phyloP scores from a whole-genome alignment of 1,140 invertebrate species.

The Drosophila punjabiensis region DNA sequence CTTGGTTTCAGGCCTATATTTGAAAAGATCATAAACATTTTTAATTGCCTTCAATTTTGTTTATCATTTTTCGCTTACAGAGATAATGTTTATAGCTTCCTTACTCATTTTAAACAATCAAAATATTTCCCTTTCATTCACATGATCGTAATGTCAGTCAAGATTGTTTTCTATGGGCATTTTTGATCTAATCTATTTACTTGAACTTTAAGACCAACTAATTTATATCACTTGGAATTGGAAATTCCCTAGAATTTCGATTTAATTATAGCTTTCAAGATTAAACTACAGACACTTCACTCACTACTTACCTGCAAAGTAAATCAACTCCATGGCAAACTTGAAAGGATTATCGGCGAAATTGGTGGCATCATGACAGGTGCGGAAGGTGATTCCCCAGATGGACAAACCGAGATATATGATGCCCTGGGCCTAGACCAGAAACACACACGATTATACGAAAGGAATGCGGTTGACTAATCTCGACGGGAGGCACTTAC shows the following conservation, averaged over 20 bases:
- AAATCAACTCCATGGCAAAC: conserved; percentile 74
- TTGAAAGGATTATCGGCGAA: conserved; percentile 59
- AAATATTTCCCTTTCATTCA: not conserved
- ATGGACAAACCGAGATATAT: conserved; percentile 65
- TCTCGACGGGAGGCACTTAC: conserved; percentile 53
- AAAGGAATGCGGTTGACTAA: conserved; percentile 11
- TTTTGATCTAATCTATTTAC: not conserved
- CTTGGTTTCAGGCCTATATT: not conserved
- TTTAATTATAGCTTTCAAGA: conserved; percentile 7
- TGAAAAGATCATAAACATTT: too few species aligned
- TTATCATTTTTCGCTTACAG: not conserved
- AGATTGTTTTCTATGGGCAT: not conserved
- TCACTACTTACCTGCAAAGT: conserved; percentile 63
- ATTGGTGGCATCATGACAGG: conserved; percentile 49
- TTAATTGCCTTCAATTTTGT: not conserved
- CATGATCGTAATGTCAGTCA: not conserved
- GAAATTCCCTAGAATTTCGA: not conserved
- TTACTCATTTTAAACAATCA: conserved; percentile 2
- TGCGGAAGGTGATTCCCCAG: conserved; percentile 67
- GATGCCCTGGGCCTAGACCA: conserved; percentile 60
- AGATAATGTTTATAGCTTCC: conserved; percentile 6
- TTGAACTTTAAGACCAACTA: conserved; percentile 3
- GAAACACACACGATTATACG: not conserved
- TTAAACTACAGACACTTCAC: not conserved
- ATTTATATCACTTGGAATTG: not conserved